These are phyloP conservation scores for Clytia hemisphaerica DNA, from an alignment of 30 jellyfish, hydroid and myxozoan genomes.

Conservation along the genomic window DNA sequence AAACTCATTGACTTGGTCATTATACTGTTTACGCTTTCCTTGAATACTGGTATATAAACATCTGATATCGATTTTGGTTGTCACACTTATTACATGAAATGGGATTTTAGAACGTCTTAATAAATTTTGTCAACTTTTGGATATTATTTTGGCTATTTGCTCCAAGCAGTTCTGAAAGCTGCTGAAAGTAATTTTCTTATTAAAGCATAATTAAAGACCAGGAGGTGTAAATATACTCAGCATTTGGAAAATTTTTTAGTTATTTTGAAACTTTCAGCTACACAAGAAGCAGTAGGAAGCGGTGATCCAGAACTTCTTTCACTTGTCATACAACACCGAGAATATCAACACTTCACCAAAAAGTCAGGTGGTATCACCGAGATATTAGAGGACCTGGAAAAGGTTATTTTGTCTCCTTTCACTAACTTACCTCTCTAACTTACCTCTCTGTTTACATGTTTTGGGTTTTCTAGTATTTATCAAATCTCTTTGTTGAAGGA, in stretches of 20 bases:
- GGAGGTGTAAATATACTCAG: too few species aligned
- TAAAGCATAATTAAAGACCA: too few species aligned
- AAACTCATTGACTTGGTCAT: neutral
- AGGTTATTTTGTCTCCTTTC: slow-evolving; percentile 27
- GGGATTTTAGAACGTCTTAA: too few species aligned
- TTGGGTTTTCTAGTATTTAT: neutral
- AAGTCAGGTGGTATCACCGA: slow-evolving; percentile 79
- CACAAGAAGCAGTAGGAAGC: slow-evolving; percentile 96
- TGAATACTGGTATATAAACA: too few species aligned
- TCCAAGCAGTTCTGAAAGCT: too few species aligned
- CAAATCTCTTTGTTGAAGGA: neutral
- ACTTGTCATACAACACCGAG: slow-evolving; percentile 67
- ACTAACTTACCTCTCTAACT: neutral
- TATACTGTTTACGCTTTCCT: neutral
- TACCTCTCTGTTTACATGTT: neutral
- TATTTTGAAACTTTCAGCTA: slow-evolving; percentile 44
- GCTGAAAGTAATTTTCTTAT: too few species aligned
- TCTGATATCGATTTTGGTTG: too few species aligned
- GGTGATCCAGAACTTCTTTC: slow-evolving; percentile 85
- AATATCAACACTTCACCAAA: slow-evolving; percentile 78
- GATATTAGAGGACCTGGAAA: slow-evolving; percentile 80
- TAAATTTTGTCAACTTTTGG: too few species aligned
- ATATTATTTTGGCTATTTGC: too few species aligned
- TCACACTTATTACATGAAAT: too few species aligned
- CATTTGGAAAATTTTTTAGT: neutral